phyloP scores from a whole-genome alignment of 1,140 invertebrate genomes.

The Lordiphosa clarofinis region DNA sequence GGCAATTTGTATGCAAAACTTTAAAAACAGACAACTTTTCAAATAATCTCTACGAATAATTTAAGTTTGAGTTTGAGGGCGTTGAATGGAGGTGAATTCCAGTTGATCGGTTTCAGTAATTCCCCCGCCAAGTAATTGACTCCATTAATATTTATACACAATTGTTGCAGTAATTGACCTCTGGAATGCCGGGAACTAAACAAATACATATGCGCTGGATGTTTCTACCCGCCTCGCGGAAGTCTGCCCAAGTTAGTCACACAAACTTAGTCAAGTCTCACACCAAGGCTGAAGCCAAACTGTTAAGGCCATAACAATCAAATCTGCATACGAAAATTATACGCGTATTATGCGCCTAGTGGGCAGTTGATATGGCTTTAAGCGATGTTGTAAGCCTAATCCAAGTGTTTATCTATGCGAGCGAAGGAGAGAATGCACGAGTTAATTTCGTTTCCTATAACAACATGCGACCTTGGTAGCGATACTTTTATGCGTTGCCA shows the following conservation, averaged over 20 bases:
- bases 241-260: slow-evolving; percentile 8
- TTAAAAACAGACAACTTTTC: neutral
- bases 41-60: too few relatives aligned
- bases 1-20: slow-evolving; percentile 6
- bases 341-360: slow-evolving; percentile 23
- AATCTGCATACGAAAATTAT: slow-evolving; percentile 31
- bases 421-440: slow-evolving; percentile 24
- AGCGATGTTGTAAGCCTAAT: slow-evolving; percentile 25
- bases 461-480: slow-evolving; percentile 56
- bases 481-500: slow-evolving; percentile 56
- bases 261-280: slow-evolving; percentile 9
- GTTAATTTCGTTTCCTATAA: slow-evolving; percentile 47
- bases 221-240: slow-evolving; percentile 25
- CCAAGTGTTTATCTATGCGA: neutral
- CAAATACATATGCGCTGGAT: slow-evolving; percentile 22
- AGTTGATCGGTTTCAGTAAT: too few relatives aligned
- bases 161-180: slow-evolving; percentile 19
- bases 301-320: slow-evolving; percentile 41
- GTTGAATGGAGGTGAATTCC: too few relatives aligned
- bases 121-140: slow-evolving; percentile 8
- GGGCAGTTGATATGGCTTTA: slow-evolving; percentile 24
- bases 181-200: slow-evolving; percentile 26
- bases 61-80: neutral
- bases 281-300: slow-evolving; percentile 51
- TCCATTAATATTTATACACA: slow-evolving; percentile 28